phyloP scores from a whole-genome alignment of 2,113 vertebrate species.

The Suncus etruscus region DNA sequence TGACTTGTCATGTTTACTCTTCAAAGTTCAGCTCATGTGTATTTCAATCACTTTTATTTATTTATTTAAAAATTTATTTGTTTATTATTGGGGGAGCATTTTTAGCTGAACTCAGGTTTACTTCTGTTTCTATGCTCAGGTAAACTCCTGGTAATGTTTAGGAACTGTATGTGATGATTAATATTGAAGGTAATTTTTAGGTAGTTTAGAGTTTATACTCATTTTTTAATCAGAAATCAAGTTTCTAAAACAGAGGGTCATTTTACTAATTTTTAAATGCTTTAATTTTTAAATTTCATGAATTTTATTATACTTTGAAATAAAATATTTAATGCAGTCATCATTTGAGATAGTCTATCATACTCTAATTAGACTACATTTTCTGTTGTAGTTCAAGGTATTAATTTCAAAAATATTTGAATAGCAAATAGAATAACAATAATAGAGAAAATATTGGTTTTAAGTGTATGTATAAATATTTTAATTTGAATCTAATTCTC shows the following conservation, averaged over 20 bases:
- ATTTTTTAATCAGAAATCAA: not conserved
- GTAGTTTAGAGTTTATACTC: not conserved
- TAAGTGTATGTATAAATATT: not conserved
- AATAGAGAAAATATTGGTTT: not conserved
- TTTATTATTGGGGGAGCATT: no score
- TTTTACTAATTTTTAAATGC: not conserved
- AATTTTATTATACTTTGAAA: conserved; percentile 27
- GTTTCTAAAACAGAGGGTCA: not conserved
- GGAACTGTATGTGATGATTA: not conserved
- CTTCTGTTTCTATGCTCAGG: no score
- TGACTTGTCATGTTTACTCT: no score
- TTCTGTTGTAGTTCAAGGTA: not conserved
- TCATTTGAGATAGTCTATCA: not conserved
- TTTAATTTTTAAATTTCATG: conserved; percentile 19
- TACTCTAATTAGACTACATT: not conserved
- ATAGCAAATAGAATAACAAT: not conserved
- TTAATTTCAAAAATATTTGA: not conserved
- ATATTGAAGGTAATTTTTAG: conserved; percentile 1
- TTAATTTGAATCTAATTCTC: conserved; percentile 29
- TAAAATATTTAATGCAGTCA: not conserved
- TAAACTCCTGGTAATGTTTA: no score
- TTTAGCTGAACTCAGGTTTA: no score
- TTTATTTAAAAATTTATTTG: no score
- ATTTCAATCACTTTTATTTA: no score
- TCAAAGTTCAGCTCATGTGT: no score